Conservation (phyloP, 2,113 vertebrate species). For the Gallinago undulata region DNA sequence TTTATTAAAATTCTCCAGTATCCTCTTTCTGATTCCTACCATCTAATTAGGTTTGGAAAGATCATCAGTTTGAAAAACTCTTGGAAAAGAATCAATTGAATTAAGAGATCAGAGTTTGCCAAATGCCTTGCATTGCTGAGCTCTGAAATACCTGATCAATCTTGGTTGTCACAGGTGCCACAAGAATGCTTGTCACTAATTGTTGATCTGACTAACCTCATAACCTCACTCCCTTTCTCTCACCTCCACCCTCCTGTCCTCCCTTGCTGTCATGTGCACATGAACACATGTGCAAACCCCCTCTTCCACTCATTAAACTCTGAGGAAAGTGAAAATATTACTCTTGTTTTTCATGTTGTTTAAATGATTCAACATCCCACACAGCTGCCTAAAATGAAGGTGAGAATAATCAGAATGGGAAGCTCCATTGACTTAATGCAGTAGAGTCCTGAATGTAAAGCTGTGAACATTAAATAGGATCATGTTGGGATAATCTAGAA, state of each 20-base stretch:
- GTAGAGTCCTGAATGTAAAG: fast-evolving
- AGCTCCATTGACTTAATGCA: neutral
- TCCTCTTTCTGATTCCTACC: constrained; percentile 65
- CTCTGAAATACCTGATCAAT: constrained; percentile 34
- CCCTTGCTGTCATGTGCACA: neutral
- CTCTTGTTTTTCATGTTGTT: neutral
- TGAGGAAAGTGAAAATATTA: neutral
- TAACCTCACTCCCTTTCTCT: neutral
- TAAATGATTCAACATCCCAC: neutral
- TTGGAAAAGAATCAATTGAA: constrained; percentile 57
- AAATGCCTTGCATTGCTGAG: constrained; percentile 25
- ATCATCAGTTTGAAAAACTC: constrained; percentile 67
- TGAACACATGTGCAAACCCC: neutral
- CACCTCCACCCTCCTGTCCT: neutral
- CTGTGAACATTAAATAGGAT: neutral
- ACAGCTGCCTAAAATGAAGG: neutral
- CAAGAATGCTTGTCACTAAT: neutral
- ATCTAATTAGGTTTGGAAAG: constrained; percentile 75
- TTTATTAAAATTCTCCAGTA: constrained; percentile 72
- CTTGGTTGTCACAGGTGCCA: constrained; percentile 3
- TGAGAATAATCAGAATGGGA: neutral
- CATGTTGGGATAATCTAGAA: neutral
- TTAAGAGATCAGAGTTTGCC: constrained; percentile 53
- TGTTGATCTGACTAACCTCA: constrained; percentile 6
- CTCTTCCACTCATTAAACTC: neutral